A percentile compares a stretch with the other conserved stretches of the same genome.
Evolutionary conservation across 2,113 vertebrate species (phyloP).

Genomic region (Hipposideros armiger): DNA sequence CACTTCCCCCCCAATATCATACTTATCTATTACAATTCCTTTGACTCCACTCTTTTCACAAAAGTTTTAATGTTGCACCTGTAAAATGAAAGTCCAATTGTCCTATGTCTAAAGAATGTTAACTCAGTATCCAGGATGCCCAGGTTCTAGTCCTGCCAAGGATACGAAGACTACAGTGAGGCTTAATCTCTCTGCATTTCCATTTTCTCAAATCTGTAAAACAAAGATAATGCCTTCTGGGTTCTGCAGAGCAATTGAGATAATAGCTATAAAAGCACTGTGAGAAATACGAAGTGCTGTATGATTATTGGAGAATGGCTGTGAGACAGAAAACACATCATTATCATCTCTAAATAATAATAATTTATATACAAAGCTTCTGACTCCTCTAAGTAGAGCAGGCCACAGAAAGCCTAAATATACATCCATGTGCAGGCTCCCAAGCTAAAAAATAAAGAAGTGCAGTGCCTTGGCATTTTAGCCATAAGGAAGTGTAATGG

Average conservation of each 20-base stretch:
- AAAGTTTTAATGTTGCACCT: neutral
- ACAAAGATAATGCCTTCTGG: neutral
- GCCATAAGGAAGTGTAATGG: constrained; percentile 41
- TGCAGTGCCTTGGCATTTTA: neutral
- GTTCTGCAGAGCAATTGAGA: neutral
- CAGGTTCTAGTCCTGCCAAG: neutral
- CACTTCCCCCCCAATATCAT: too few relatives aligned
- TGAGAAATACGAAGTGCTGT: neutral
- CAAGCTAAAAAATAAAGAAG: neutral
- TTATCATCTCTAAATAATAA: neutral
- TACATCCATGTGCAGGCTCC: neutral
- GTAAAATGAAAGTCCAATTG: neutral
- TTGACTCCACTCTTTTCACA: neutral
- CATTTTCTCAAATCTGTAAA: neutral
- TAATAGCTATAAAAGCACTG: neutral
- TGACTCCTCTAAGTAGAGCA: neutral
- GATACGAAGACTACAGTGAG: neutral
- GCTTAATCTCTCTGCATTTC: neutral
- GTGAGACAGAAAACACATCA: neutral
- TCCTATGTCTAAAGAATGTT: neutral
- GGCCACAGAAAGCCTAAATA: neutral
- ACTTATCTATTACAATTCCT: too few relatives aligned
- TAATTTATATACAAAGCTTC: neutral
- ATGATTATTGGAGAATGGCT: neutral
- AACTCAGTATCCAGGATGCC: neutral